Percentiles rank a stretch among this genome's conserved stretches.
Conservation (phyloP, 2,113 vertebrate species). For the Podarcis raffonei region DNA sequence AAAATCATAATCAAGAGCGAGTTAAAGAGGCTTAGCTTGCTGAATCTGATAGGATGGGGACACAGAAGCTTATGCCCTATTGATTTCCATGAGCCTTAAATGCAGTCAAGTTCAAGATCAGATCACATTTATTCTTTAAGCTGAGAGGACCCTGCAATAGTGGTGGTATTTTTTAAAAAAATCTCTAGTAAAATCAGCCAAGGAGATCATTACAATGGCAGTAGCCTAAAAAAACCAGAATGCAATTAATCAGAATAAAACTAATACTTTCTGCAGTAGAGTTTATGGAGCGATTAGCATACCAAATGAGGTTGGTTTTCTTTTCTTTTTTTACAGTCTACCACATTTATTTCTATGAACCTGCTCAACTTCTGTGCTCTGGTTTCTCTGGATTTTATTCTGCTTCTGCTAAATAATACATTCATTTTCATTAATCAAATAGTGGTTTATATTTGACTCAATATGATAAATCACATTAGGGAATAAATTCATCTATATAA, state of each 20-base stretch:
- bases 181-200: neutral
- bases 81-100: neutral
- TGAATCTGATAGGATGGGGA: neutral
- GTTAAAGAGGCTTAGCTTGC: neutral
- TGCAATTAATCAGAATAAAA: neutral
- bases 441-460: conserved; percentile 51
- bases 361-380: neutral
- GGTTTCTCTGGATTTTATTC: neutral
- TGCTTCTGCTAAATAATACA: neutral
- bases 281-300: neutral
- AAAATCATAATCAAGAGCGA: neutral
- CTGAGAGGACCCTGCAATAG: no score
- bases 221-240: neutral
- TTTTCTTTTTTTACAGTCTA: neutral
- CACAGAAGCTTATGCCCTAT: neutral
- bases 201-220: neutral
- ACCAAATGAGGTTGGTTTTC: neutral
- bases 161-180: neutral
- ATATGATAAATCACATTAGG: conserved; percentile 23
- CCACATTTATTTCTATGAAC: neutral
- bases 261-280: neutral
- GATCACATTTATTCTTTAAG: neutral
- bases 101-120: neutral
- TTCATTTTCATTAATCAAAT: conserved; percentile 23
- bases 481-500: conserved; percentile 28